Evolutionary conservation across 2,888 invertebrate genomes (phyloP).

Genomic region (Panzeria rudis): DNA sequence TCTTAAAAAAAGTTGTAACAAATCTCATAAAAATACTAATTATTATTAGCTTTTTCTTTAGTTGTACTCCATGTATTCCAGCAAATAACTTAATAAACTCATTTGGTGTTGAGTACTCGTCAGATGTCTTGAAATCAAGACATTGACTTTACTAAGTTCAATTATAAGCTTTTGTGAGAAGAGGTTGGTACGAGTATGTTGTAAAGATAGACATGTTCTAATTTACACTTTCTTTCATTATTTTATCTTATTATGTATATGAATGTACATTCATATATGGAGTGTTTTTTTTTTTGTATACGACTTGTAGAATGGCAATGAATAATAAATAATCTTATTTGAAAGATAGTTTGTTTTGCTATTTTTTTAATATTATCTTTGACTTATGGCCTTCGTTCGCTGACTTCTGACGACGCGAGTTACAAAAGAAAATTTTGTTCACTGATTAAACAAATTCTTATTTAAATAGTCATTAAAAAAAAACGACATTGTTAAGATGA

Average conservation of each 20-base stretch:
- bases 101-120: background rate
- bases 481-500: background rate
- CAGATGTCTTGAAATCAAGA: slow-evolving; percentile 17
- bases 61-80: background rate
- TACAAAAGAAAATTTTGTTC: background rate
- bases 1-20: slow-evolving; percentile 34
- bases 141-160: slow-evolving; percentile 23
- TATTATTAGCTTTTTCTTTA: background rate
- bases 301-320: background rate
- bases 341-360: background rate
- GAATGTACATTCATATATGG: no score
- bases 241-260: background rate
- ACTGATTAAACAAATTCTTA: background rate
- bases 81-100: slow-evolving; percentile 31
- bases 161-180: slow-evolving; percentile 54
- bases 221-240: background rate
- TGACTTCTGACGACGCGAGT: background rate
- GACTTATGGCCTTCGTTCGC: background rate
- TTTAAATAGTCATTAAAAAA: background rate
- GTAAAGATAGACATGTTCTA: background rate
- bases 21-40: slow-evolving; percentile 22
- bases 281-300: background rate
- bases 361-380: background rate
- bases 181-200: background rate
- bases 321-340: background rate